Base-by-base conservation (phyloP, 2,113 vertebrate species). In the Lamprologus speciosus region DNA sequence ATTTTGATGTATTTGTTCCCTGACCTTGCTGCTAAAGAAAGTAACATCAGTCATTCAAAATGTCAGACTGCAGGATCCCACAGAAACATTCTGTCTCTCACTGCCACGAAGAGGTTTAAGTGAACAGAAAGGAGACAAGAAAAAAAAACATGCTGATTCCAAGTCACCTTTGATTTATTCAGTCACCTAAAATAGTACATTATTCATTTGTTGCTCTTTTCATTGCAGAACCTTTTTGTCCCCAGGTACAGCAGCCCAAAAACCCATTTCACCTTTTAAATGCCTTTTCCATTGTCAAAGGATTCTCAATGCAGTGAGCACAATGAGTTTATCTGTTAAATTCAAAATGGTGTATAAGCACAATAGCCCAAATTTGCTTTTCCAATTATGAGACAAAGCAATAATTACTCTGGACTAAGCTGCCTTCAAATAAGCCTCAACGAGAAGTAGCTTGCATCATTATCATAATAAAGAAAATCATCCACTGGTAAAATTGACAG, bases 101-200 rank as follows among this genome's bases (percentile, higher is more conserved):
- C 42, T 14, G 47, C 26, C 45, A 82, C 2, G 10, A 17, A 57
- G 9, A 75, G 23, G 37, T 65, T 63, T 63, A 17, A 79, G 6
- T 37, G 19, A 87, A 50, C 21, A 80, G 35, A 83, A 85, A 88
- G 8, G 37, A 81, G 47, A 55, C 45, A 84, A 28, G 26, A 26
- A 60, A 28, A 82, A 47, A 54, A 78, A 85, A 1, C 26, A 82
- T 68, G 33, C 14, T 55, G 68, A 91, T 88, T 80, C 63, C 87
- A 80, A 80, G 68, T 88, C 90, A 91, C 88, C 85, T 87, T 86
- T 91, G 86, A 93, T 95, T 94, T 93, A 92, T 94, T 95, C 85
- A 57, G 90, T 84, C 89, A 85, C 82, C 58, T 87, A 92, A 93
- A 90, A 90, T 75, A 92, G 88, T 65, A 89, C 85, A 93, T 83